A percentile compares a stretch with the other conserved stretches of the same genome.
phyloP scores from a whole-genome alignment of 1,140 invertebrate genomes.

The Varroa destructor region DNA sequence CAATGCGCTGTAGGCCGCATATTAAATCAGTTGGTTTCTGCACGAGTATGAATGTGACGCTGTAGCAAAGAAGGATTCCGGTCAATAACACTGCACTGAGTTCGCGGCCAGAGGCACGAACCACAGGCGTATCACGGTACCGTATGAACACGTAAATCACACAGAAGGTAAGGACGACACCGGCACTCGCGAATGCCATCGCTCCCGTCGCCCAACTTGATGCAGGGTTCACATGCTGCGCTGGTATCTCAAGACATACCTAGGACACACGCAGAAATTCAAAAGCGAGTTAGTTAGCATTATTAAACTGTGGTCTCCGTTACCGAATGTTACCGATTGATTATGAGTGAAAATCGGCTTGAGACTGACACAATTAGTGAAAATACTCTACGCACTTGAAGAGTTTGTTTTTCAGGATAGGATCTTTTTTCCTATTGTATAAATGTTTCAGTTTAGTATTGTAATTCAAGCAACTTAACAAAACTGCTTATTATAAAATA shows the following conservation, averaged over 20 bases:
- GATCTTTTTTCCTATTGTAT: no score
- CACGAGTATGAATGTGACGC: conserved; percentile 68
- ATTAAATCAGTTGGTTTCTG: conserved; percentile 45
- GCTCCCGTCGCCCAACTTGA: conserved; percentile 70
- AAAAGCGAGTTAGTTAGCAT: no score
- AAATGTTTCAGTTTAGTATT: no score
- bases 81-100: conserved; percentile 71
- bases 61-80: conserved; percentile 75
- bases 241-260: conserved; percentile 60
- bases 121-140: conserved; percentile 70
- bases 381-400: no score
- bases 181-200: conserved; percentile 46
- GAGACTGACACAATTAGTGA: no score
- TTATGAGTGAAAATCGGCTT: no score
- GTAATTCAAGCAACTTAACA: no score
- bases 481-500: no score
- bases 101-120: conserved; percentile 74
- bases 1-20: conserved; percentile 42
- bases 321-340: no score
- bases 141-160: conserved; percentile 52
- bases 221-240: conserved; percentile 61
- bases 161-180: conserved; percentile 40
- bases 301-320: no score
- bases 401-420: no score
- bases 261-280: conserved; percentile 33